Evolutionary conservation across 2,888 invertebrate species (phyloP).

Genomic region (Fabriciana adippe): DNA sequence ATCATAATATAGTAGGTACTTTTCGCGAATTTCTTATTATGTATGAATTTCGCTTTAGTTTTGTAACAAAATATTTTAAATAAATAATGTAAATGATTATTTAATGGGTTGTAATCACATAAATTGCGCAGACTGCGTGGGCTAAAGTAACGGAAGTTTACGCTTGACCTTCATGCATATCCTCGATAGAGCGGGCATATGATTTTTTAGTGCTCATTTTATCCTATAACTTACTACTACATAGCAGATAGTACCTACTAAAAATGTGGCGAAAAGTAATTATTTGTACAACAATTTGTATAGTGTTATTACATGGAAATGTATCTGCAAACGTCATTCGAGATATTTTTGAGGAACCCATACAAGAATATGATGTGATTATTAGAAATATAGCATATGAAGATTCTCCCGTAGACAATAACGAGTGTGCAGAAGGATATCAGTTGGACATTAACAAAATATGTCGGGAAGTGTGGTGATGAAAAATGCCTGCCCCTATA

Average conservation of each 20-base stretch:
- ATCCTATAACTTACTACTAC: constrained; percentile 9
- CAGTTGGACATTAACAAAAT: constrained; percentile 53
- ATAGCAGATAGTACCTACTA: constrained; percentile 6
- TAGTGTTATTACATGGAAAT: constrained; percentile 17
- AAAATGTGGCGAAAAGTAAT: constrained; percentile 38
- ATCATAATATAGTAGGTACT: too few species aligned
- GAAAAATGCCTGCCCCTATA: background rate
- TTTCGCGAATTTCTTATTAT: too few species aligned
- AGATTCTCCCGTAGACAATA: constrained; percentile 54
- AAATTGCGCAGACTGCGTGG: constrained; percentile 20
- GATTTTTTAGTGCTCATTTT: constrained; percentile 34
- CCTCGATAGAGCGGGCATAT: constrained; percentile 23
- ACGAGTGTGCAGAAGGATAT: constrained; percentile 54
- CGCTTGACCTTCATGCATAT: constrained; percentile 29
- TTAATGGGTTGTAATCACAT: constrained; percentile 16
- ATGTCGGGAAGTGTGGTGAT: constrained; percentile 69
- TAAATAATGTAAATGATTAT: constrained; percentile 4
- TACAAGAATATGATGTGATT: constrained; percentile 44
- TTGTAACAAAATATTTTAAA: too few species aligned
- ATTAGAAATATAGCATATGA: constrained; percentile 50
- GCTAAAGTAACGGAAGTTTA: constrained; percentile 42
- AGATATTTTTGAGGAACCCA: constrained; percentile 32
- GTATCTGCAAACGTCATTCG: constrained; percentile 31
- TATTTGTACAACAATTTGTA: constrained; percentile 14
- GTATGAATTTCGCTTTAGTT: too few species aligned